Base-by-base conservation (phyloP, 35 echinoderm and acorn worm species). In the Holothuria glaberrima region DNA sequence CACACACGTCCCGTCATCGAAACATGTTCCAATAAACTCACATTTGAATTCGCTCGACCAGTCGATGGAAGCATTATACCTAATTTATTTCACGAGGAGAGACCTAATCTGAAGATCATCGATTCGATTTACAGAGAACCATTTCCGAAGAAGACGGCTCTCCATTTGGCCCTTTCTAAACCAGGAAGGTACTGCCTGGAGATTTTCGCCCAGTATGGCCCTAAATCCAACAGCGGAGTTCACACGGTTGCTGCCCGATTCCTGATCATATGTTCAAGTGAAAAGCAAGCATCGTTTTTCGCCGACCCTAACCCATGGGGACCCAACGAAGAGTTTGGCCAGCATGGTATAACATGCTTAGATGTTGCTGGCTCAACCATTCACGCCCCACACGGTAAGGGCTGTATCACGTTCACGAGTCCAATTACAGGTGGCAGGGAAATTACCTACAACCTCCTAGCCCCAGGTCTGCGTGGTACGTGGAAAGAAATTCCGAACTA, bases 281-380 rank as follows among this genome's bases (percentile, higher is more conserved):
- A 61, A n/a, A 56, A 84, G 58, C 38, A 63, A 29, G 80, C 80
- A 58, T 84, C 80, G 3, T 84, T 61, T 25, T 84, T 84, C 30
- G 80, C 80, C 12, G 80, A 84, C 58, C 80, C 80, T 30, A 84
- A 84, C 58, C 80, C 80, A 14, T 84, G 80, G 80, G 80, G 80
- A 30, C 57, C 80, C 13, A 84, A 84, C 25, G 80, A 84, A 28
- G 29, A 59, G 18, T 84, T 84, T 18, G 9, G 9, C 5, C 12
- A 48, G 54, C 30, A 32, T 38, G 27, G 56, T 21, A 60, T 84
- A 9, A 61, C 28, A 19, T 84, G 80, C 28, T 26, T 84, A 13
- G 80, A 84, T 38, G 80, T 84, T 29, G 46, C 52, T 48, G 80
- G 80, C n/a, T 61, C 80, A 18, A 84, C 80, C 46, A 84, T 84